These are phyloP conservation scores for Psettodes erumei DNA, from an alignment of 2,113 vertebrate species.

Conservation along the genomic window DNA sequence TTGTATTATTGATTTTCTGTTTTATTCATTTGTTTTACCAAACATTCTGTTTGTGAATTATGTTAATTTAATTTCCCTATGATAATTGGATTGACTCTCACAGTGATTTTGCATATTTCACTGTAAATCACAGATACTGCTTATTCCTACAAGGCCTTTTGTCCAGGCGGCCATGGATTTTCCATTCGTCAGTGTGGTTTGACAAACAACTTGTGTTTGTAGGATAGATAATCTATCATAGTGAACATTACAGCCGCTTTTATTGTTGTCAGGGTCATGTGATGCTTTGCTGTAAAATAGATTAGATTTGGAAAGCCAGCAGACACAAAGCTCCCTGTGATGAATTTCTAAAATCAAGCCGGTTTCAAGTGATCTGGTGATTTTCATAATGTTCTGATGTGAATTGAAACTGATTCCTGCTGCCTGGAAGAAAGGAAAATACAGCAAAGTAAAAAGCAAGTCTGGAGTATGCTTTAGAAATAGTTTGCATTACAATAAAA, in stretches of 20 bases:
- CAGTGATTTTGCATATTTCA: background rate
- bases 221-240: background rate
- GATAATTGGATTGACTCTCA: too few species aligned
- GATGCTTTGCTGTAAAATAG: background rate
- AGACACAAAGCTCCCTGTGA: constrained; percentile 15
- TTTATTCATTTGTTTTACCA: background rate
- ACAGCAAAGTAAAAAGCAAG: constrained; percentile 2
- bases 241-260: background rate
- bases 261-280: constrained; percentile 1
- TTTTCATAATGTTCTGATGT: constrained; percentile 21
- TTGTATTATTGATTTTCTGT: background rate
- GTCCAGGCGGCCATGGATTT: background rate
- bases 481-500: background rate
- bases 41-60: background rate
- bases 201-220: constrained; percentile 2
- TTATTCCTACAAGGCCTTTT: background rate
- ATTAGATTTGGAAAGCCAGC: constrained; percentile 14
- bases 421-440: constrained; percentile 1
- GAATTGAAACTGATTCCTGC: constrained; percentile 13
- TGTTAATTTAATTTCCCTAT: constrained; percentile 1
- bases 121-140: background rate
- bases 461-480: background rate
- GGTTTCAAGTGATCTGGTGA: constrained; percentile 25
- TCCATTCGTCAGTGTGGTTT: background rate
- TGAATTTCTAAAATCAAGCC: constrained; percentile 2